phyloP scores from a whole-genome alignment of 1,140 invertebrate genomes.

The Pristionchus pacificus region DNA sequence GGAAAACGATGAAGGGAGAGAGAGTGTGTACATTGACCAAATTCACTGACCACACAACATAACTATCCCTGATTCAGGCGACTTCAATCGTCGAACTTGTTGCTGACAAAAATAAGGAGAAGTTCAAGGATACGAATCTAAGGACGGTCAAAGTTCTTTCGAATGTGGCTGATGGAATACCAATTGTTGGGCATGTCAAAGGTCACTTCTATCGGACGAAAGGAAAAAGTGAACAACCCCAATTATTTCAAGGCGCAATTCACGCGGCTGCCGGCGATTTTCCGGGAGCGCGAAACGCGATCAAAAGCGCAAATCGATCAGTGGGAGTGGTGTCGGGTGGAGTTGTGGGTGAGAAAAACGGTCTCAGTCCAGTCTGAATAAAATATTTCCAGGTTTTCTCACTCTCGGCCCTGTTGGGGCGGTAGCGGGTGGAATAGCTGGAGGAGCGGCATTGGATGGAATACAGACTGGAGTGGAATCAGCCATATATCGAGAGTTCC shows the following conservation, averaged over 20 bases:
- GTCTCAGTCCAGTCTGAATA: background rate
- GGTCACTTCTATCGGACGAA: background rate
- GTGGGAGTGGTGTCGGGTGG: constrained; percentile 10
- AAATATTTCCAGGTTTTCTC: constrained; percentile 9
- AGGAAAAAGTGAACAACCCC: background rate
- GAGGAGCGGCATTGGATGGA: constrained; percentile 10
- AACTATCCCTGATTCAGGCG: too few relatives aligned
- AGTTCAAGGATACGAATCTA: background rate
- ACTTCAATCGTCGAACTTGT: background rate
- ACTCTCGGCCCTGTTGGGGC: constrained; percentile 10
- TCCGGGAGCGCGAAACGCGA: constrained; percentile 1
- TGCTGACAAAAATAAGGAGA: background rate
- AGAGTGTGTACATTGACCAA: background rate
- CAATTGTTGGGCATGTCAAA: background rate
- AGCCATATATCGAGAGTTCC: constrained; percentile 1
- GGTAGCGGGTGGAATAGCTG: constrained; percentile 10
- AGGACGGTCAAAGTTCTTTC: background rate
- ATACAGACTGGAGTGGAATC: background rate
- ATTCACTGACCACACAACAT: too few relatives aligned
- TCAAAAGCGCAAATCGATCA: constrained; percentile 1
- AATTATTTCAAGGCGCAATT: background rate
- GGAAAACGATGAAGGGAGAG: background rate
- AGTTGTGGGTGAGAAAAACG: constrained; percentile 1
- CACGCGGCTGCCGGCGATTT: constrained; percentile 1
- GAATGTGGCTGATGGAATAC: background rate